phyloP scores from a whole-genome alignment of 2,113 vertebrate species.

The Anolis carolinensis region DNA sequence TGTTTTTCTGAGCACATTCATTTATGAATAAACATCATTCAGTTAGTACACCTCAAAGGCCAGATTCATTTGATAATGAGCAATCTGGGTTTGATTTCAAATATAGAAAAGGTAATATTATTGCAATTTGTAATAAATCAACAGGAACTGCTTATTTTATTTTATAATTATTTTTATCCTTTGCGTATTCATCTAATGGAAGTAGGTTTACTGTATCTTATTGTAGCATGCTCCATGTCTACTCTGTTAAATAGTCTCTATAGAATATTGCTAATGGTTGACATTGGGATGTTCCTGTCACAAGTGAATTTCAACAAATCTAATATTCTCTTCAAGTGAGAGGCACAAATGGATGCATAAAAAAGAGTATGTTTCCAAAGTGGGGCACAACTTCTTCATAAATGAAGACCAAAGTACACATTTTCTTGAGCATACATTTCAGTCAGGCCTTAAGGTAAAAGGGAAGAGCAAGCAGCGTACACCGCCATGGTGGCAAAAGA shows the following conservation, averaged over 20 bases:
- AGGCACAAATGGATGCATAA: slow-evolving; percentile 12
- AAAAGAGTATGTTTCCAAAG: background rate
- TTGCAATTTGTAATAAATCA: slow-evolving; percentile 18
- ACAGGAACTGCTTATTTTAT: slow-evolving; percentile 24
- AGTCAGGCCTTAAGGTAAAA: no score
- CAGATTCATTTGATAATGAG: slow-evolving; percentile 18
- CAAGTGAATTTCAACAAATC: slow-evolving; percentile 59
- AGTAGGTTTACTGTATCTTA: slow-evolving; percentile 39
- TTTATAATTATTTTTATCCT: slow-evolving; percentile 26
- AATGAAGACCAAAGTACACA: background rate
- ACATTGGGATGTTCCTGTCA: slow-evolving; percentile 56
- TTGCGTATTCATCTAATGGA: slow-evolving; percentile 45
- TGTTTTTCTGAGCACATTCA: slow-evolving; percentile 11
- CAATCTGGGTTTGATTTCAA: slow-evolving; percentile 32
- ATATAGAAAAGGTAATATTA: slow-evolving; percentile 21
- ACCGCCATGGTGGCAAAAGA: no score
- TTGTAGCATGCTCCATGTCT: slow-evolving; percentile 52
- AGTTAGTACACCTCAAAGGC: background rate
- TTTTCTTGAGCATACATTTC: background rate
- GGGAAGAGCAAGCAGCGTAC: no score
- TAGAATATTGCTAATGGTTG: slow-evolving; percentile 59
- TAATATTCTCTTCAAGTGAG: slow-evolving; percentile 50
- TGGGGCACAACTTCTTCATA: background rate
- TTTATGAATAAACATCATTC: slow-evolving; percentile 9
- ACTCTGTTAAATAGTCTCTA: slow-evolving; percentile 13